Base-by-base conservation (phyloP, 2,888 invertebrate species). In the Tiliacea citrago region DNA sequence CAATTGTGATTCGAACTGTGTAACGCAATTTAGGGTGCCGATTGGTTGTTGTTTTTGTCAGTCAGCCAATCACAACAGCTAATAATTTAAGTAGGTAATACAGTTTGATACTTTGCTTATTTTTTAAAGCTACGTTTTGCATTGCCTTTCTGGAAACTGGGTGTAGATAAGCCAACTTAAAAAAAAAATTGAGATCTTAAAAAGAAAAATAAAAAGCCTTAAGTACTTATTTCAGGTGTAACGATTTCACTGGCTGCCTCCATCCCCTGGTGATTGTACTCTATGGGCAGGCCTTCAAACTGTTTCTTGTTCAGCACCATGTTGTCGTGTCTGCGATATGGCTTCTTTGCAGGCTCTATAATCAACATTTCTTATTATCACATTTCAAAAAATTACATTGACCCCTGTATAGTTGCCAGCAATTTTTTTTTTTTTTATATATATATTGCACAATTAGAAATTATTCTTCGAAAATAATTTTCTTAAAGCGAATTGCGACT, bases 211-310 rank as follows among this genome's bases (percentile, higher is more conserved):
- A 49, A 66, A 35, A n/a, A 35, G n/a, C 35, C n/a, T 53, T 66
- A n/a, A n/a, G n/a, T n/a, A 66, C 66, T 39, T 49, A 49, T 49
- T 39, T n/a, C 39, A 66, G 51, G 8, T 53, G 12, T 66, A 35
- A 16, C 10, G 39, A n/a, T 39, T 39, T 51, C 51, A n/a, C n/a
- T 66, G 39, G 35, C 18, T n/a, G 39, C 51, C 2, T 39, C 51
- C n/a, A 39, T 24, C n/a, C 12, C 35, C n/a, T 51, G n/a, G 12
- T 0, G 39, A 66, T 51, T n/a, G 12, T 51, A 53, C 18, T 66
- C 66, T 51, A 66, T 66, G 51, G 66, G 51, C 51, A 66, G 39
- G 12, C 66, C 66, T 39, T 66, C 35, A 8, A 66, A 53, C 18
- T 18, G 18, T 10, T 53, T 39, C 39, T 66, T 53, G 35, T 39